These are phyloP conservation scores for Morpho achilles DNA, from an alignment of 2,888 invertebrate species.

Conservation along the genomic window DNA sequence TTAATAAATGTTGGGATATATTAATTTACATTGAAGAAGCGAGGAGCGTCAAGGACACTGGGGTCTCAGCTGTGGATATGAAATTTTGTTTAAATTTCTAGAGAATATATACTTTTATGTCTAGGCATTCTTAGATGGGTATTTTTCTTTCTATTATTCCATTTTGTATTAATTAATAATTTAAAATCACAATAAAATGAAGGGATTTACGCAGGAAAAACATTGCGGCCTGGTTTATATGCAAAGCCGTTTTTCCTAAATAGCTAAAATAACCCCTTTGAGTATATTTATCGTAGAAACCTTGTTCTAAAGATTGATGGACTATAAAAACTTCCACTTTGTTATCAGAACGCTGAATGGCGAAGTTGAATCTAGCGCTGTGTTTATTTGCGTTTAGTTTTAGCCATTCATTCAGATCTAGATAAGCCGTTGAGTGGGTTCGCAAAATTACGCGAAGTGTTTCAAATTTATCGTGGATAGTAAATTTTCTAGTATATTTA, in stretches of 20 bases:
- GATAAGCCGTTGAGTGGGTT: constrained; percentile 27
- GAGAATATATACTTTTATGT: too few species aligned
- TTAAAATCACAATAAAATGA: too few species aligned
- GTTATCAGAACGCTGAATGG: constrained; percentile 26
- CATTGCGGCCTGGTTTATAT: too few species aligned
- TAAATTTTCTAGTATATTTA: constrained; percentile 15
- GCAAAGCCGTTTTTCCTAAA: not conserved
- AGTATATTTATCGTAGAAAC: constrained; percentile 10
- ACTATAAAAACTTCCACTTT: constrained; percentile 25
- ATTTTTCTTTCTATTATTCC: too few species aligned
- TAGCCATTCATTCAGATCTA: constrained; percentile 24
- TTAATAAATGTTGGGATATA: too few species aligned
- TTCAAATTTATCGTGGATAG: constrained; percentile 15
- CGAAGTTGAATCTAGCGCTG: constrained; percentile 21
- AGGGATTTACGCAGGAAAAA: too few species aligned
- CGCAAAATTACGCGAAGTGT: constrained; percentile 24
- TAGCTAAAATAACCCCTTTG: not conserved
- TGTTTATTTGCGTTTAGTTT: constrained; percentile 27
- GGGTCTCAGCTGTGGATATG: too few species aligned
- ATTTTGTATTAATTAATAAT: too few species aligned
- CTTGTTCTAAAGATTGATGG: constrained; percentile 30
- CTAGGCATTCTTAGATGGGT: too few species aligned
- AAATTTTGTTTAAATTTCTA: too few species aligned
- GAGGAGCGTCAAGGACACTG: too few species aligned
- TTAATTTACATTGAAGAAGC: too few species aligned